A percentile compares a stretch with the other conserved stretches of the same genome.
Evolutionary conservation across 2,113 vertebrate genomes (phyloP).

Genomic region (Oplegnathus fasciatus): DNA sequence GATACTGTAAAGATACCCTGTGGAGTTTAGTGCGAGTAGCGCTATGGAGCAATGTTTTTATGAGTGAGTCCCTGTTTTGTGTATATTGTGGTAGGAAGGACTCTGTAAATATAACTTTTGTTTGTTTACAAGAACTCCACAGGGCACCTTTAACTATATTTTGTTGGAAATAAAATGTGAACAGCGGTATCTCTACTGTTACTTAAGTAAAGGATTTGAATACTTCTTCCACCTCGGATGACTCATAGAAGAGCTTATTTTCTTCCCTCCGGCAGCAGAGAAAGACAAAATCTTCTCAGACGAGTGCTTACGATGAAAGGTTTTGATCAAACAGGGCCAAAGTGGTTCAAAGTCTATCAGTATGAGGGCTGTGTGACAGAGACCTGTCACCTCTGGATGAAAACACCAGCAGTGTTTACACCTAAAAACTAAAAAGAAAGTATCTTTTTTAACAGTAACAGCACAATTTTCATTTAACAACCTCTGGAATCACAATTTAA

Average conservation of each 20-base stretch:
- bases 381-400: neutral
- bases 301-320: neutral
- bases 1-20: neutral
- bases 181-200: neutral
- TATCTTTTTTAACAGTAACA: neutral
- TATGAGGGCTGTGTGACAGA: constrained; percentile 14
- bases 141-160: neutral
- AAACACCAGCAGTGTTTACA: neutral
- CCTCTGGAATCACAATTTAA: neutral
- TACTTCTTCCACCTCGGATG: neutral
- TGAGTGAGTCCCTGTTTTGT: neutral
- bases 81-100: neutral
- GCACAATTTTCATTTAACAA: neutral
- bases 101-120: neutral
- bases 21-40: neutral
- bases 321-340: constrained; percentile 7
- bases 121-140: neutral
- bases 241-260: neutral
- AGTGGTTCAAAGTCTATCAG: neutral
- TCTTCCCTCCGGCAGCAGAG: neutral
- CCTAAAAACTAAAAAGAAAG: too few relatives aligned
- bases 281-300: neutral
- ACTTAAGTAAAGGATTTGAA: neutral
- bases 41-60: neutral
- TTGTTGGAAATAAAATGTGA: neutral